Conservation (phyloP, 2,113 vertebrate species). For the Proteles cristata region DNA sequence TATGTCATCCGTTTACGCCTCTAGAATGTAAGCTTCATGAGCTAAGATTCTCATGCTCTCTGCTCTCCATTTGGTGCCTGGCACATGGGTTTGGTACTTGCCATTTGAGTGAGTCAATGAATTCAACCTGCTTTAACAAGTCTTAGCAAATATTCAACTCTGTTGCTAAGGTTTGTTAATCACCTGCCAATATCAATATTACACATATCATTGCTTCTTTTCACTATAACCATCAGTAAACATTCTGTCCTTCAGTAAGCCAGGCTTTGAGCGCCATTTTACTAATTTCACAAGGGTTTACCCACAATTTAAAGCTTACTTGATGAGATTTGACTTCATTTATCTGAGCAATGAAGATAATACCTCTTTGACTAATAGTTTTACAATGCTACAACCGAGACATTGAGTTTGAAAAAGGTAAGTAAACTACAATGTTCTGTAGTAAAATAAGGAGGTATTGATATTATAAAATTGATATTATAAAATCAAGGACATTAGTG, state of each 20-base stretch:
- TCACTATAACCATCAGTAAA: neutral
- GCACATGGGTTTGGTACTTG: neutral
- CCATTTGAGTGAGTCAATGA: neutral
- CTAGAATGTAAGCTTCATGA: neutral
- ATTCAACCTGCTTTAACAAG: neutral
- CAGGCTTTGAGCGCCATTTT: neutral
- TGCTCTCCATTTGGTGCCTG: neutral
- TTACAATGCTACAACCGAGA: neutral
- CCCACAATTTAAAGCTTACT: neutral
- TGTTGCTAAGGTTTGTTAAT: neutral
- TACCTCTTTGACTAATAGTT: neutral
- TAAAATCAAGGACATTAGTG: neutral
- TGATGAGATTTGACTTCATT: neutral
- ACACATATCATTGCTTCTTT: neutral
- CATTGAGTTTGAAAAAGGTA: neutral
- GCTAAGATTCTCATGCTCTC: neutral
- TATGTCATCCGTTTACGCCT: neutral
- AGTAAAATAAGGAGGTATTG: neutral
- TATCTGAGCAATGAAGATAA: neutral
- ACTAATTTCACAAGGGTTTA: neutral
- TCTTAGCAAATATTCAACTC: neutral
- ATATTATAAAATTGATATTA: neutral
- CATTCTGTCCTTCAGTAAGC: neutral
- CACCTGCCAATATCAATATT: neutral
- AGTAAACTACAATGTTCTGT: neutral